A percentile compares a stretch with the other conserved stretches of the same genome.
Conservation (phyloP, 2,797 vertebrate genomes). For the Malacoctenus gilli region DNA sequence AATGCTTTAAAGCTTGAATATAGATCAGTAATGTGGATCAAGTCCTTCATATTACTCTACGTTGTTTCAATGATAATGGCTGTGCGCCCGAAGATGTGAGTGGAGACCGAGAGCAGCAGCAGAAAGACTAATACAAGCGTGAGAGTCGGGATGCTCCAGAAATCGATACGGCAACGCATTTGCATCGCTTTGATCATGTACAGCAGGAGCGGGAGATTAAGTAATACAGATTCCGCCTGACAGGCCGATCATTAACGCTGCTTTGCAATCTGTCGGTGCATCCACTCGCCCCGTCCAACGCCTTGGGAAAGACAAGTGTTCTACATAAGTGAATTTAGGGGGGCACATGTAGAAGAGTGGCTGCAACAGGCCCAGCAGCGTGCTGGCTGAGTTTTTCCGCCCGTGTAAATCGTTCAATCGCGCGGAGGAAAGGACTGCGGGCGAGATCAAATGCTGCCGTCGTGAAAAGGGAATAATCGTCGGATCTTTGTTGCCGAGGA, state of each 20-base stretch:
- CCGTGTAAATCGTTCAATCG: slow-evolving; percentile 54
- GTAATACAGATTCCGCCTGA: slow-evolving; percentile 72
- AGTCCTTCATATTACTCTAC: slow-evolving; percentile 3
- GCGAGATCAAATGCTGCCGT: slow-evolving; percentile 71
- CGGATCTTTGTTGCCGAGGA: slow-evolving; percentile 68
- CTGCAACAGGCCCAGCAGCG: slow-evolving; percentile 48
- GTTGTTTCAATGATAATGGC: slow-evolving; percentile 35
- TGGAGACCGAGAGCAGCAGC: slow-evolving; percentile 31
- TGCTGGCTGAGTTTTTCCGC: slow-evolving; percentile 46
- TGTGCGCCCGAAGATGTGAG: slow-evolving; percentile 38
- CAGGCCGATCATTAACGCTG: slow-evolving; percentile 75
- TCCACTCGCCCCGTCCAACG: slow-evolving; percentile 59
- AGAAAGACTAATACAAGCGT: slow-evolving; percentile 53
- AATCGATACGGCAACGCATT: slow-evolving; percentile 75
- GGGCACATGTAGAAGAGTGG: slow-evolving; percentile 67
- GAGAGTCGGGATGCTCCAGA: slow-evolving; percentile 53
- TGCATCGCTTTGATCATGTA: slow-evolving; percentile 75
- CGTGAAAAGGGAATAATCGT: slow-evolving; percentile 84
- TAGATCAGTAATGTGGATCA: not conserved
- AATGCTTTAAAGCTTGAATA: not conserved
- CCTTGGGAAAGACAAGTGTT: slow-evolving; percentile 74
- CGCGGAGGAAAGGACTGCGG: slow-evolving; percentile 43
- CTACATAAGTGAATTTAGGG: slow-evolving; percentile 73
- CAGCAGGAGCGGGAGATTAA: slow-evolving; percentile 72
- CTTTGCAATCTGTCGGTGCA: slow-evolving; percentile 69